These are phyloP conservation scores for Pica pica DNA, from an alignment of 2,113 vertebrate species.

Conservation along the genomic window DNA sequence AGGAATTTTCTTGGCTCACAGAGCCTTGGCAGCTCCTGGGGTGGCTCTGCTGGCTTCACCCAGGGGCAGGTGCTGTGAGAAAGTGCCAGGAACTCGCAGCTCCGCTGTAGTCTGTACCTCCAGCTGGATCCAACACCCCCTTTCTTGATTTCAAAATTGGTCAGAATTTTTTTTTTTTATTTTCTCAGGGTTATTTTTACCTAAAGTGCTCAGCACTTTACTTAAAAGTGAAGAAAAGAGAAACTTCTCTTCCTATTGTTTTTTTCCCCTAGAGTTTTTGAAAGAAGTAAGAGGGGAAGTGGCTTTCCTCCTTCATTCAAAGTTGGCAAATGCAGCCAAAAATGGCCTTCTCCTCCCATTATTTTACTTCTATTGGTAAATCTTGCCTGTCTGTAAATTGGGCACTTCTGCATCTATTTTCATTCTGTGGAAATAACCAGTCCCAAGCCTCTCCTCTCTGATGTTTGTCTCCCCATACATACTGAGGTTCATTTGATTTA, in stretches of 20 bases:
- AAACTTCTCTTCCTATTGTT: neutral
- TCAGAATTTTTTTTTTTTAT: neutral
- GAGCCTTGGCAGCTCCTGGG: neutral
- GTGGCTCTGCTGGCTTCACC: neutral
- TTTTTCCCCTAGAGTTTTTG: neutral
- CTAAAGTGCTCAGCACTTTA: neutral
- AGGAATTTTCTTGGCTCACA: neutral
- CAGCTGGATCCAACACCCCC: neutral
- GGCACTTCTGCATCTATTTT: neutral
- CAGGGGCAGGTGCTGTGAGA: neutral
- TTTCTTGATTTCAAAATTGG: neutral
- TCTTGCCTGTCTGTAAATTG: neutral
- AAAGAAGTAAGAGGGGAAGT: conserved; percentile 1
- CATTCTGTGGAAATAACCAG: neutral
- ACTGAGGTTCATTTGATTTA: neutral
- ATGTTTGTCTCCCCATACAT: neutral
- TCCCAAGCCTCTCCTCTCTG: neutral
- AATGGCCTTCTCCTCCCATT: neutral
- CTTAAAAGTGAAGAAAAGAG: conserved; percentile 27
- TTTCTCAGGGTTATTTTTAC: neutral
- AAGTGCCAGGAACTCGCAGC: accelerated
- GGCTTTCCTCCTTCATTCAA: neutral
- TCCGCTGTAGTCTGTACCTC: neutral
- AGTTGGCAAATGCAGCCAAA: neutral
- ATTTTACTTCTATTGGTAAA: neutral